A percentile compares a stretch with the other conserved stretches of the same genome.
phyloP scores from a whole-genome alignment of 2,888 invertebrate genomes.

The Agonum fuliginosum region DNA sequence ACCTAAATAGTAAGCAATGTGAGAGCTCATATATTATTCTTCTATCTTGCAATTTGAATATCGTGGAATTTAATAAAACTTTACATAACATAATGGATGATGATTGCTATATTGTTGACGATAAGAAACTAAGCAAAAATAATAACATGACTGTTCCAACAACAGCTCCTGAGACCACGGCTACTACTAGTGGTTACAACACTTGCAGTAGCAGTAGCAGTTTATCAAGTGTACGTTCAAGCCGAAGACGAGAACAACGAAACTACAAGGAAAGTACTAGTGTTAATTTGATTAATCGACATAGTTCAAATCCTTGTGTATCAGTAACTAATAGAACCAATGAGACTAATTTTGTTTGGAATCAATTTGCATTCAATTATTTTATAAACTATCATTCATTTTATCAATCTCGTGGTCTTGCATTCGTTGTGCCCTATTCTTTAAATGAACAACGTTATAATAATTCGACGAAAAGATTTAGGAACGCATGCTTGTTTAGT shows the following conservation, averaged over 20 bases:
- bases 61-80: background rate
- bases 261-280: conserved; percentile 63
- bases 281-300: conserved; percentile 28
- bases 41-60: conserved; percentile 30
- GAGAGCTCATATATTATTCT: conserved; percentile 38
- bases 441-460: conserved; percentile 36
- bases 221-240: conserved; percentile 53
- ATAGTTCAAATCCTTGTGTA: background rate
- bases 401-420: background rate
- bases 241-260: conserved; percentile 27
- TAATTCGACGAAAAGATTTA: conserved; percentile 40
- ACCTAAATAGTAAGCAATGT: conserved; percentile 46
- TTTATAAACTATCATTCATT: conserved; percentile 1
- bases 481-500: conserved; percentile 54
- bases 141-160: conserved; percentile 62
- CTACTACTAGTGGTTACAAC: conserved; percentile 51
- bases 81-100: background rate
- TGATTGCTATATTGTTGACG: conserved; percentile 25
- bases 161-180: conserved; percentile 59
- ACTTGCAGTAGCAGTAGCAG: conserved; percentile 51
- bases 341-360: conserved; percentile 1
- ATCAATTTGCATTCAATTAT: background rate
- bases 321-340: background rate
- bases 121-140: background rate
- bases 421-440: background rate